phyloP scores from a whole-genome alignment of 2,888 invertebrate genomes.

The Therioaphis trifolii region DNA sequence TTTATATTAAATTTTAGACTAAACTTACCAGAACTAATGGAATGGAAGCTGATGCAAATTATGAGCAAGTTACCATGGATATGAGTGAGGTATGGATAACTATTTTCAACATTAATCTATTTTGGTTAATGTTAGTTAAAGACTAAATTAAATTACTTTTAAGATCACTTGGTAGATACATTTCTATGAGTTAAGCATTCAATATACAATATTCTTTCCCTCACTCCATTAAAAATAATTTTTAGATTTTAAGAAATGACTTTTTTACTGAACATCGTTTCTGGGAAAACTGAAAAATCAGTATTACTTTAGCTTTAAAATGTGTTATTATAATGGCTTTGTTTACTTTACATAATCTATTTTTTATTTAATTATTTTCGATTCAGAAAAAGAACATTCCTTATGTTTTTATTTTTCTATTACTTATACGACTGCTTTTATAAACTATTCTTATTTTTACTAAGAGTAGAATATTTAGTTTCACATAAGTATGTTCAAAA shows the following conservation, averaged over 20 bases:
- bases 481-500: background rate
- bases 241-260: slow-evolving; percentile 23
- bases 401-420: background rate
- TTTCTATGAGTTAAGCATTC: slow-evolving; percentile 28
- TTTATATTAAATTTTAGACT: slow-evolving; percentile 45
- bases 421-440: background rate
- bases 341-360: background rate
- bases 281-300: slow-evolving; percentile 36
- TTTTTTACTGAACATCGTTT: slow-evolving; percentile 22
- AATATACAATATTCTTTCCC: slow-evolving; percentile 7
- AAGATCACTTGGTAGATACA: slow-evolving; percentile 11
- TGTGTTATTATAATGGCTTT: background rate
- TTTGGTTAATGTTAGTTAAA: slow-evolving; percentile 40
- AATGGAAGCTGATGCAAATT: slow-evolving; percentile 73
- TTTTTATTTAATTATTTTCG: too few relatives aligned
- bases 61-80: slow-evolving; percentile 83
- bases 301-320: slow-evolving; percentile 17
- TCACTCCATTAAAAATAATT: background rate
- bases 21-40: slow-evolving; percentile 42
- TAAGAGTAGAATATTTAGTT: background rate
- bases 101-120: slow-evolving; percentile 42
- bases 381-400: background rate
- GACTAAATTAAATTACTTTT: slow-evolving; percentile 5
- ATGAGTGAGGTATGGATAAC: slow-evolving; percentile 74
- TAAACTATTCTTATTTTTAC: background rate